A percentile compares a stretch with the other conserved stretches of the same genome.
These are phyloP conservation scores for Sinonovacula constricta DNA, from an alignment of 1,140 invertebrate genomes.

Conservation along the genomic window DNA sequence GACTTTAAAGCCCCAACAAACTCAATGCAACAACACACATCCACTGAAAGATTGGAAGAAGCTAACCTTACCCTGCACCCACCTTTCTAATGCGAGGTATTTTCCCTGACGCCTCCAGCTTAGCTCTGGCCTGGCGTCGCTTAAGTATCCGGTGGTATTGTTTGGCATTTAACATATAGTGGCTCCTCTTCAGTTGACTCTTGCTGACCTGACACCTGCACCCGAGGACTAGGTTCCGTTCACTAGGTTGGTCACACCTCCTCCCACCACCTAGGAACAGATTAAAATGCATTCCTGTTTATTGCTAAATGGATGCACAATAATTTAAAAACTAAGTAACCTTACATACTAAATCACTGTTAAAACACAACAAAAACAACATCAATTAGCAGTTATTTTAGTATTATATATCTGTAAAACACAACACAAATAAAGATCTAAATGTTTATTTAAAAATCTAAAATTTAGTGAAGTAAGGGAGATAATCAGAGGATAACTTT, in stretches of 20 bases:
- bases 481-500: neutral
- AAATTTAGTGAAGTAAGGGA: neutral
- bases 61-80: no score
- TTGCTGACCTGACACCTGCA: conserved; percentile 81
- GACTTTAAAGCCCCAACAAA: neutral
- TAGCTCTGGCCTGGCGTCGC: conserved; percentile 76
- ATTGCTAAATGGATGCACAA: no score
- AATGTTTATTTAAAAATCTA: neutral
- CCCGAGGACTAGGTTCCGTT: conserved; percentile 72
- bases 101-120: conserved; percentile 83
- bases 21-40: neutral
- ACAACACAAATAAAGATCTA: neutral
- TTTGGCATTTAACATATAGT: conserved; percentile 98
- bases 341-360: no score
- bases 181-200: conserved; percentile 82
- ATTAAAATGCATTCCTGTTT: no score
- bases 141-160: conserved; percentile 83
- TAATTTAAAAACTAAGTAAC: no score
- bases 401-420: neutral
- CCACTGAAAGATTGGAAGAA: neutral
- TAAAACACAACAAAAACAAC: no score
- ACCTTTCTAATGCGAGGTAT: conserved; percentile 97
- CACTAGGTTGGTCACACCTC: conserved; percentile 37
- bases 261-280: conserved; percentile 58
- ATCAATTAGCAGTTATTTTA: no score